phyloP scores from a whole-genome alignment of 2,113 vertebrate genomes.

The Mesembrinibis cayennensis region DNA sequence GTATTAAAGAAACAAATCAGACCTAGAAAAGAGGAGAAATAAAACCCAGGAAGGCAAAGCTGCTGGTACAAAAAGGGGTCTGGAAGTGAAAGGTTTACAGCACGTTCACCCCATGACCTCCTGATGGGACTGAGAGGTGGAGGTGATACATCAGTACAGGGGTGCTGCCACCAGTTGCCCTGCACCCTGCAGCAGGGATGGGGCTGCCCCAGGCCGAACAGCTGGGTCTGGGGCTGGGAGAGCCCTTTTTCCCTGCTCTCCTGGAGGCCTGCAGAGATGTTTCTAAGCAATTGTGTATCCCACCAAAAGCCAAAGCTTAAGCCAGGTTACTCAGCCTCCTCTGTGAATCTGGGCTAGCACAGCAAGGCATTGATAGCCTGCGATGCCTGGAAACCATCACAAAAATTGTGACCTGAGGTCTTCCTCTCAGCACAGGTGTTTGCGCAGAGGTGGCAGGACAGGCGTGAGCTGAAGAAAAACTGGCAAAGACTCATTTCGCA shows the following conservation, averaged over 20 bases:
- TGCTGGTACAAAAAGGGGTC: background rate
- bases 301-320: background rate
- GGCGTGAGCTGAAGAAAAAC: background rate
- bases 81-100: background rate
- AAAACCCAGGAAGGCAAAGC: background rate
- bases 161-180: background rate
- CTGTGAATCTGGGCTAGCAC: background rate
- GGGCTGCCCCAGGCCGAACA: rapidly evolving
- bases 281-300: background rate
- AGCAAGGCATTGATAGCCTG: background rate
- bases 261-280: rapidly evolving
- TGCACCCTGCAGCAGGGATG: background rate
- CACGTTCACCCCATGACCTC: rapidly evolving
- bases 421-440: background rate
- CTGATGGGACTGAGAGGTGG: rapidly evolving
- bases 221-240: background rate
- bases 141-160: background rate
- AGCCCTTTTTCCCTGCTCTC: background rate
- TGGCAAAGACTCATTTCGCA: background rate
- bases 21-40: background rate
- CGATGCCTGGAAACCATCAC: background rate
- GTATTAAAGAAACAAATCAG: background rate
- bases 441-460: background rate
- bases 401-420: background rate
- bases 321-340: background rate